Base-by-base conservation (phyloP, 2,797 vertebrate genomes). In the Alcedo atthis region DNA sequence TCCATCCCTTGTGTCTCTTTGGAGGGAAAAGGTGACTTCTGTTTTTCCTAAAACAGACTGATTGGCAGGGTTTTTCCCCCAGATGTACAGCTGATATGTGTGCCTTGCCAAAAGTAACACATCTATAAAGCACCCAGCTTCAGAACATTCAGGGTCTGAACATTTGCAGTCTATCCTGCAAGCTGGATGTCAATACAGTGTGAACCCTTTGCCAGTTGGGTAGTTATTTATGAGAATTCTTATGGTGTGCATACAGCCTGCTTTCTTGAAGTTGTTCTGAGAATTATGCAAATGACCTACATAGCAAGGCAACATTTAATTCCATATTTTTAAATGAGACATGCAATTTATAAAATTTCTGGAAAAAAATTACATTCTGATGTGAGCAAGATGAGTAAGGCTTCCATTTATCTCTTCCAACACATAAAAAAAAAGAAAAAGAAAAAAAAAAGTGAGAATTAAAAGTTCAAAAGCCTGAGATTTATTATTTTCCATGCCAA, bases 401-500 rank as follows among this genome's bases (percentile, higher is more conserved):
- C 25, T 88, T 51, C 45, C 73, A 54, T 90, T 93, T 94, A 76
- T 90, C 77, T 92, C 73, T 62, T 90, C 64, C 71, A 94, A 82
- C n/a, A 70, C 0, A 0, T 26, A 59, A 62, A 51, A 51, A 62
- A 92, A 70, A 46, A 22, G 22, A 22, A 21, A 45, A 21, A 14
- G 9, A 6, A 46, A 13, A 49, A 26, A 48, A 67, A 24, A 51
- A 70, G 37, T 12, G 48, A 82, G 69, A 93, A 94, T 85, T 89
- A 89, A 96, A 95, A 66, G 80, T 89, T 90, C 84, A 80, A 84
- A 92, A 79, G 78, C 69, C 78, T 68, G 68, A 58, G n/a, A 77
- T 87, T 81, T 89, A 54, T 95, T 94, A 84, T 88, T 94, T 93
- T 93, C 79, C 20, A 13, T 91, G 90, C 91, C 94, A 91, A 13